A percentile compares a stretch with the other conserved stretches of the same genome.
These are phyloP conservation scores for Pampus argenteus DNA, from an alignment of 2,797 vertebrate species.

Conservation along the genomic window DNA sequence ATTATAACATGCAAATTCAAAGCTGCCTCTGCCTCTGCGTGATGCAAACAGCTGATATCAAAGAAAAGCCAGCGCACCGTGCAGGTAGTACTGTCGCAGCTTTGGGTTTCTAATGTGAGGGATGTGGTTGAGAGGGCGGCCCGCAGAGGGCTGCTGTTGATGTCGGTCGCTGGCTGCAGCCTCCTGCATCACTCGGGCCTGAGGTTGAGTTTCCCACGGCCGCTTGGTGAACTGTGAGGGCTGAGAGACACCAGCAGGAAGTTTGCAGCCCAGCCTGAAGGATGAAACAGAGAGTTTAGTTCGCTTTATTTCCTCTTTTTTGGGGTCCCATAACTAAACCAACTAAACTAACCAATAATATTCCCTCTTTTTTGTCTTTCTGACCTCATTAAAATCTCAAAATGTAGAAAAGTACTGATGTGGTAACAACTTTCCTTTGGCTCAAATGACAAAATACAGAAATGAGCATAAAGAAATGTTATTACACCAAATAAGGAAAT, in stretches of 20 bases:
- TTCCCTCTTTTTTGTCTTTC: too few species aligned
- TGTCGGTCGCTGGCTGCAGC: constrained; percentile 28
- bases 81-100: constrained; percentile 86
- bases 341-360: neutral
- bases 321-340: neutral
- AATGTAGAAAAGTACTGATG: too few species aligned
- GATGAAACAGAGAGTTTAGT: neutral
- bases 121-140: constrained; percentile 76
- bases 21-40: neutral
- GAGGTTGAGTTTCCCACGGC: constrained; percentile 72
- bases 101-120: constrained; percentile 86
- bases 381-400: too few species aligned
- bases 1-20: constrained; percentile 38
- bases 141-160: constrained; percentile 43
- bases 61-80: constrained; percentile 72
- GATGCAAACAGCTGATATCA: constrained; percentile 7
- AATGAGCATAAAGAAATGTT: too few species aligned
- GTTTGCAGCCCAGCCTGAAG: constrained; percentile 82
- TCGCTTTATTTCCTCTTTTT: neutral
- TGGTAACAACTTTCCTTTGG: too few species aligned
- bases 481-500: too few species aligned
- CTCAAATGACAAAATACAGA: too few species aligned
- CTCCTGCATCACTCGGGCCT: constrained; percentile 38
- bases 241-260: constrained; percentile 79
- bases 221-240: constrained; percentile 75